Base-by-base conservation (phyloP, 2,888 invertebrate genomes). In the Charanyca ferruginea region DNA sequence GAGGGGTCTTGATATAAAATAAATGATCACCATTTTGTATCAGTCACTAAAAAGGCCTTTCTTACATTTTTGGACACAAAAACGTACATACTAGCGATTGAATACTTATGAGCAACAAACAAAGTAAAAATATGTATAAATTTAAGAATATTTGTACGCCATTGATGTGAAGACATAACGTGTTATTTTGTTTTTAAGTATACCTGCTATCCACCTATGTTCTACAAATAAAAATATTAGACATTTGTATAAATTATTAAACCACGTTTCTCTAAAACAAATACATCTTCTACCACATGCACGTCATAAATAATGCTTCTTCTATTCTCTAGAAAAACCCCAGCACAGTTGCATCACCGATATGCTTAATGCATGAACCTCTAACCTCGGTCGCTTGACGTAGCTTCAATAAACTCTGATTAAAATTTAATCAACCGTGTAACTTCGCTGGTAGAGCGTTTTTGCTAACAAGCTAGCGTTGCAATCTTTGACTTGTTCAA, bases 371-470 rank as follows among this genome's bases (percentile, higher is more conserved):
- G 71, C 75, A 84, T 70, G 59, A 77, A 62, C 67, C 49, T 28
- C 51, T 62, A 57, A 51, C 65, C 53, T 22, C 58, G 42, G 62
- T 52, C 73, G 63, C 72, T 83, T 85, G 81, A 80, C 80, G 80
- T 80, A 66, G 79, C 84, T 84, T 78, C 83, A 85, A 89, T 89
- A 86, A 89, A 85, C 80, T 85, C 83, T 87, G 89, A 90, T 90
- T 89, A 90, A 89, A 90, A 87, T 89, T 89, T 89, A 89, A 90
- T 90, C 90, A 89, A 89, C 83, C 85, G 83, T 85, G 80, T 79
- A 79, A 80, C 79, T 77, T 47, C 42, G 73, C 79, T 76, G 60
- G 66, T 74, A 57, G 66, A 80, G 85, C 86, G 84, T 85, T 87
- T 87, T 87, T 85, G 77, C 79, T 77, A 82, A 84, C 83, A 80